A percentile compares a stretch with the other conserved stretches of the same genome.
Conservation (phyloP, 2,797 vertebrate genomes). For the Silurus lanzhouensis region DNA sequence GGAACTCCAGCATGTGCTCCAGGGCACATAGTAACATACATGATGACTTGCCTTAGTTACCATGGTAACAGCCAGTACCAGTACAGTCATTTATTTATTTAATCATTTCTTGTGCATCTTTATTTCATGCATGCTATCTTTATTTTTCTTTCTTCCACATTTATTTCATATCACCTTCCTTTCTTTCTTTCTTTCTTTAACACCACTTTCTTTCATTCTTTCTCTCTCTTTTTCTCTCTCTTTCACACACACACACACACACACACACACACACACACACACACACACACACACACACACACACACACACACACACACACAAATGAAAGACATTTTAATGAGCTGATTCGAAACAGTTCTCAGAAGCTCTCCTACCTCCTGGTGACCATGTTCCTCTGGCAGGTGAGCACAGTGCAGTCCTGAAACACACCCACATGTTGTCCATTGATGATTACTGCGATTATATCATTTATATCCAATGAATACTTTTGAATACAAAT, state of each 20-base stretch:
- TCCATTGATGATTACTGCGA: not conserved
- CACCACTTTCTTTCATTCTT: no score
- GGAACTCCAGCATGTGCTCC: not conserved
- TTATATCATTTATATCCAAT: not conserved
- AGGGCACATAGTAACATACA: not conserved
- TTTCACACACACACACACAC: no score
- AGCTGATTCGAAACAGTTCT: not conserved
- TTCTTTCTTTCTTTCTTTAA: no score
- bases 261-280: no score
- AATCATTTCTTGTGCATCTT: no score
- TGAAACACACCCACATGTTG: slow-evolving; percentile 47
- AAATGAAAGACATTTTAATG: not conserved
- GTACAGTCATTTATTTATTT: not conserved
- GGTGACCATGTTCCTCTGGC: slow-evolving; percentile 68
- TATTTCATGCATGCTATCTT: no score
- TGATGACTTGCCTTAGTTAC: not conserved
- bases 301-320: no score
- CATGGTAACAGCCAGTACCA: not conserved
- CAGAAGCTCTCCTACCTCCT: slow-evolving; percentile 74
- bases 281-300: no score
- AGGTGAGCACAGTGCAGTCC: slow-evolving; percentile 69
- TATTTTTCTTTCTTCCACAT: no score
- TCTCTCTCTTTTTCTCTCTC: no score
- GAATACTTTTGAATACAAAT: no score
- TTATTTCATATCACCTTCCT: no score